A percentile compares a stretch with the other conserved stretches of the same genome.
phyloP scores from a whole-genome alignment of 2,888 invertebrate genomes.

The Ornithoptera alexandrae region DNA sequence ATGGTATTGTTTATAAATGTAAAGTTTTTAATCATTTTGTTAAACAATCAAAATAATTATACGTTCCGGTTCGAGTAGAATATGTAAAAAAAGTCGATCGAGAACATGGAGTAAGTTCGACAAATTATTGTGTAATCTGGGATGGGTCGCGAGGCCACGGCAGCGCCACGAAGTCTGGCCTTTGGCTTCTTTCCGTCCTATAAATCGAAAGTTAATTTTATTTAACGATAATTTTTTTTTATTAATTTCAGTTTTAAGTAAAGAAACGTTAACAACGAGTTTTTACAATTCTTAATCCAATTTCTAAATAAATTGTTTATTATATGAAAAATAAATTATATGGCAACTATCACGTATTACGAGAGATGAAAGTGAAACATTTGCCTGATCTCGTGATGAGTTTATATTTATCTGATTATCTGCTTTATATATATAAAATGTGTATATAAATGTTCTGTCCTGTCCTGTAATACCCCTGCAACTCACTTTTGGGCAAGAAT shows the following conservation, averaged over 20 bases:
- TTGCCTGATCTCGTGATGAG: no score
- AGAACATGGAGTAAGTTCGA: conserved; percentile 59
- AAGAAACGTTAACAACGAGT: not conserved
- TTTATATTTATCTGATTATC: no score
- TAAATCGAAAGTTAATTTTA: conserved; percentile 30
- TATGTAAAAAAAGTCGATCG: conserved; percentile 43
- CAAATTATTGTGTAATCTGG: conserved; percentile 63
- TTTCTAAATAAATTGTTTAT: no score
- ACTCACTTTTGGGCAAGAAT: no score
- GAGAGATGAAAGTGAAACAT: no score
- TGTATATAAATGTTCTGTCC: no score
- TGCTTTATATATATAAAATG: no score
- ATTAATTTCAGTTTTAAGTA: not conserved
- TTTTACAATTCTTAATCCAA: not conserved
- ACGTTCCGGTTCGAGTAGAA: conserved; percentile 3
- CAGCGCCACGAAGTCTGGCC: conserved; percentile 66
- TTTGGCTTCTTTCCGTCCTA: conserved; percentile 57
- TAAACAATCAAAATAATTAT: not conserved
- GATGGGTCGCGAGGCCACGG: conserved; percentile 46
- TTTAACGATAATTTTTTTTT: conserved; percentile 8
- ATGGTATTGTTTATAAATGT: not conserved
- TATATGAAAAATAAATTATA: no score
- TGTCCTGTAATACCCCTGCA: no score
- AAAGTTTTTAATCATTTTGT: not conserved
- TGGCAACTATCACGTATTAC: no score